These are phyloP conservation scores for Phenganax stokvisi DNA, from an alignment of 92 coral and sea anemone species.

Conservation along the genomic window DNA sequence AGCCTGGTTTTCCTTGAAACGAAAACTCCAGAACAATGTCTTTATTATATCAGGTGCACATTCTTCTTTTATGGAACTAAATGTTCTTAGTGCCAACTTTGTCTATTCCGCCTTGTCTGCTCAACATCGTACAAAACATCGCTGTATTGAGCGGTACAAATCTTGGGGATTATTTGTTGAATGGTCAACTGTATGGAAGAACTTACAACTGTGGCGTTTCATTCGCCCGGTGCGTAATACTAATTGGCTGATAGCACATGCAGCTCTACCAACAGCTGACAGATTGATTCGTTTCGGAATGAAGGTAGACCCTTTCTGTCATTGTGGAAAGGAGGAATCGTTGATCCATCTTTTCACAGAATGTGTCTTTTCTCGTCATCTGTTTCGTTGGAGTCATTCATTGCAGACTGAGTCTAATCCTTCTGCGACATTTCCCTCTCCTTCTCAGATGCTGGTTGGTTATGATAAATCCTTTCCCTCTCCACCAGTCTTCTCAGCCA, in stretches of 20 bases:
- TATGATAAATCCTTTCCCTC: neutral
- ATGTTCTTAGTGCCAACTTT: neutral
- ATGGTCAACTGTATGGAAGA: neutral
- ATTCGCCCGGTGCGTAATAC: neutral
- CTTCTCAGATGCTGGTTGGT: neutral
- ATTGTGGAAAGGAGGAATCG: neutral
- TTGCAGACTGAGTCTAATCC: neutral
- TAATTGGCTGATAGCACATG: slow-evolving; percentile 4
- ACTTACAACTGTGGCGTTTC: neutral
- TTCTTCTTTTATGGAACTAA: too few species aligned
- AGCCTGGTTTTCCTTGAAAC: too few species aligned
- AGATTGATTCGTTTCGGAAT: slow-evolving; percentile 2
- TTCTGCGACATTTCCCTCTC: neutral
- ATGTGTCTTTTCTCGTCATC: neutral
- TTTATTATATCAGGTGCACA: too few species aligned
- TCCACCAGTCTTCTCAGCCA: neutral
- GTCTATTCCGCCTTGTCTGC: neutral
- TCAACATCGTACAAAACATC: neutral
- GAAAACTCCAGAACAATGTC: too few species aligned
- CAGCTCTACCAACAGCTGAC: neutral
- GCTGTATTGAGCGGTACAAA: neutral
- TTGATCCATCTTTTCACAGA: neutral
- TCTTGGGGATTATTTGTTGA: neutral
- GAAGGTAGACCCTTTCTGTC: neutral
- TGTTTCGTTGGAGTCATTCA: neutral